Conservation (phyloP, 2,797 vertebrate genomes). For the Karalla daura region DNA sequence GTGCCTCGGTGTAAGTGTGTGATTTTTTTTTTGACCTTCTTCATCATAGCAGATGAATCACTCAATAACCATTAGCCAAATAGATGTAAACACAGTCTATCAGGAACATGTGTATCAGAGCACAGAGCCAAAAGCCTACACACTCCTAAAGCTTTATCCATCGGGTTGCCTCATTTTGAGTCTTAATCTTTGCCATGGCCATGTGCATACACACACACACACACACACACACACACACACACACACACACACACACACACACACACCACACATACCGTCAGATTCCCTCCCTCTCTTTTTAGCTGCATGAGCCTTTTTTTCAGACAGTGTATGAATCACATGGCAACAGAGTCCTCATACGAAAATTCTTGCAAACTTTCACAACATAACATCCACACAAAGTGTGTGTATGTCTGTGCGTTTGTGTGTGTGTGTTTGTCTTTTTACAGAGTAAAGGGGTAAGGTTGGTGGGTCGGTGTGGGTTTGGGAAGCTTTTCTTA, state of each 20-base stretch:
- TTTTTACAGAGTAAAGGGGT: background rate
- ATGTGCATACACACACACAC: background rate
- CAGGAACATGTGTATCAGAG: slow-evolving; percentile 8
- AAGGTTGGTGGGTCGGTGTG: slow-evolving; percentile 6
- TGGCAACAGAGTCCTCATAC: slow-evolving; percentile 27
- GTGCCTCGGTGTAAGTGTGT: too few relatives aligned
- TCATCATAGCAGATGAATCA: background rate
- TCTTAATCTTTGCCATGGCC: slow-evolving; percentile 14
- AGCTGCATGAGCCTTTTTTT: slow-evolving; percentile 13
- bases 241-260: background rate
- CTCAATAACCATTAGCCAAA: slow-evolving; percentile 20
- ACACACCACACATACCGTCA: slow-evolving; percentile 2
- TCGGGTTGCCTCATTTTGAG: slow-evolving; percentile 28
- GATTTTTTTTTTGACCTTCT: background rate
- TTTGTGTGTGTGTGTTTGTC: slow-evolving; percentile 17
- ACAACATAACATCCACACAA: slow-evolving; percentile 11
- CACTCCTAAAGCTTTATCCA: slow-evolving; percentile 24
- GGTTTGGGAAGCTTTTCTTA: slow-evolving; percentile 50
- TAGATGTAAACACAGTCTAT: slow-evolving; percentile 29
- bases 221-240: slow-evolving; percentile 1
- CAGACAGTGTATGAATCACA: slow-evolving; percentile 41
- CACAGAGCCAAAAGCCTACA: slow-evolving; percentile 31
- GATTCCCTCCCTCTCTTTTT: slow-evolving; percentile 28
- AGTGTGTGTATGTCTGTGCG: slow-evolving; percentile 29
- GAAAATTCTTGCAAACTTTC: too few relatives aligned